Percentiles rank a stretch among this genome's conserved stretches.
Conservation (phyloP, 1,140 invertebrate genomes). For the Drosophila pseudoobscura region DNA sequence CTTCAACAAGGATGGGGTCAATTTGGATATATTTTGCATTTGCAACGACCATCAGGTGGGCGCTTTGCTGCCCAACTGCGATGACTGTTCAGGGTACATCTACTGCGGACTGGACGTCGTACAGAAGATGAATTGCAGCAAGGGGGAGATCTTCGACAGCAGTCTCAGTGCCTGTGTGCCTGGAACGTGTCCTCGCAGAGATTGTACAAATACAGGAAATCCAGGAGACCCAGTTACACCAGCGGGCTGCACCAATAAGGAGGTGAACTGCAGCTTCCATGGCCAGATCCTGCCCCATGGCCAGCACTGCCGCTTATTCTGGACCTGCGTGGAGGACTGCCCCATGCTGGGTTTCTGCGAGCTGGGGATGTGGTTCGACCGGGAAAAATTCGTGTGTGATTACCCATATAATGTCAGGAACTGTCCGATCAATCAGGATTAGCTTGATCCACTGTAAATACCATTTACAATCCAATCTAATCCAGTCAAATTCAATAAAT, state of each 20-base stretch:
- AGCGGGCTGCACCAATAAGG: background rate
- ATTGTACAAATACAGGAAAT: background rate
- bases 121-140: constrained; percentile 5
- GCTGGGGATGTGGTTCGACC: constrained; percentile 56
- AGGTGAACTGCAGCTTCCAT: constrained; percentile 33
- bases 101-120: constrained; percentile 21
- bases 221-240: background rate
- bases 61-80: constrained; percentile 39
- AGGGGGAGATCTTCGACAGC: constrained; percentile 26
- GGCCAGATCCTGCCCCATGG: constrained; percentile 51
- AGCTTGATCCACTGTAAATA: background rate
- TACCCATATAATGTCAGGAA: constrained; percentile 41
- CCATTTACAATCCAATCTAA: background rate
- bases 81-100: constrained; percentile 51
- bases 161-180: constrained; percentile 13
- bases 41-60: constrained; percentile 39
- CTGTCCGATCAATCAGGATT: constrained; percentile 53
- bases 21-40: constrained; percentile 20
- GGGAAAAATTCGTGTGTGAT: constrained; percentile 47
- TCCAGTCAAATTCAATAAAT: constrained; percentile 4
- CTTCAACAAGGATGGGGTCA: background rate
- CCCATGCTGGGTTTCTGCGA: constrained; percentile 57
- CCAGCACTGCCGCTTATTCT: constrained; percentile 53
- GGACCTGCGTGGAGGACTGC: constrained; percentile 45
- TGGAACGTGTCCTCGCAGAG: constrained; percentile 45